Conservation (phyloP, 2,113 vertebrate genomes). For the Chaetodon auriga region DNA sequence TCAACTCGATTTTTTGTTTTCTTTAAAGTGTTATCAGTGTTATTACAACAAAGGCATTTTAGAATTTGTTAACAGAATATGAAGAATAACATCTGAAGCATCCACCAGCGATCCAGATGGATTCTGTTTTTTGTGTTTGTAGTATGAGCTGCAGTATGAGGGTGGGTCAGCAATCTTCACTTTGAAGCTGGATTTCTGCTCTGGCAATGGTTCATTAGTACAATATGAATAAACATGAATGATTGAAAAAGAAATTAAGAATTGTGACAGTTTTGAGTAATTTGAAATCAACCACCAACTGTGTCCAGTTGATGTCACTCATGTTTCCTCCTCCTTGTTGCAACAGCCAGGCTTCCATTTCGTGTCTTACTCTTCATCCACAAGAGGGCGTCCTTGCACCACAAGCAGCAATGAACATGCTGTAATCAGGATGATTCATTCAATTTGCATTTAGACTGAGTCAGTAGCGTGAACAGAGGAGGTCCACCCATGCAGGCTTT, state of each 20-base stretch:
- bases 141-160: neutral
- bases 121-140: neutral
- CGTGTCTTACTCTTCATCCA: conserved; percentile 41
- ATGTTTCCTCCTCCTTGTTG: neutral
- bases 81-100: neutral
- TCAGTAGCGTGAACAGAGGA: conserved; percentile 21
- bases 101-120: neutral
- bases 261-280: neutral
- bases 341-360: neutral
- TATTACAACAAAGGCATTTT: neutral
- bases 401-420: neutral
- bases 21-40: neutral
- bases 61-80: neutral
- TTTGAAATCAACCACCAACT: conserved; percentile 30
- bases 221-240: conserved; percentile 5
- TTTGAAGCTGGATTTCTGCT: neutral
- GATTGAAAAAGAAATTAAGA: neutral
- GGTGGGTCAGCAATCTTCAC: neutral
- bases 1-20: neutral
- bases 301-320: conserved; percentile 16
- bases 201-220: neutral
- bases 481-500: conserved; percentile 44
- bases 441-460: neutral
- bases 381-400: conserved; percentile 63
- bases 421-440: neutral